These are phyloP conservation scores for Bombus terrestris DNA, from an alignment of 1,140 invertebrate species.

Conservation along the genomic window DNA sequence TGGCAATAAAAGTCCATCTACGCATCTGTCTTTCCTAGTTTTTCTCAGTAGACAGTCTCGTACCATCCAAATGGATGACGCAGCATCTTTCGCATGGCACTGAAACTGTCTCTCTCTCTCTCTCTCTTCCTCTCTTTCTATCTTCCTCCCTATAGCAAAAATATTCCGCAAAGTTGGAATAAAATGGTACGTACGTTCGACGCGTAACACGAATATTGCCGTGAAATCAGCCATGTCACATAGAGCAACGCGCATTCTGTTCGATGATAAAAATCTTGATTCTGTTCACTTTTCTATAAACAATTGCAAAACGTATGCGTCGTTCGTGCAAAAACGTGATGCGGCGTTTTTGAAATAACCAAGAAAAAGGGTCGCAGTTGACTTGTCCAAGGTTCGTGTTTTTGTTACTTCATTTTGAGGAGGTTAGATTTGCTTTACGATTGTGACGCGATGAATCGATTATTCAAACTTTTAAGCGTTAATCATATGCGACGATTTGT, in stretches of 20 bases:
- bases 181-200: neutral
- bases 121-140: neutral
- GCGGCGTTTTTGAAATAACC: neutral
- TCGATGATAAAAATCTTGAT: neutral
- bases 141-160: neutral
- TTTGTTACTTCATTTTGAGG: neutral
- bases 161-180: conserved; percentile 14
- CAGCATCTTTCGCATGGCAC: conserved; percentile 58
- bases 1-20: conserved; percentile 54
- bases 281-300: neutral
- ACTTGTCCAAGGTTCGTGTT: too few relatives aligned
- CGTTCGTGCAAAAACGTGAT: neutral
- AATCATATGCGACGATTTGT: neutral
- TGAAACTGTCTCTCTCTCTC: conserved; percentile 35
- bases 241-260: neutral
- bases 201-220: neutral
- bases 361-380: neutral
- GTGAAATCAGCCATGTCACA: neutral
- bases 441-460: too few relatives aligned
- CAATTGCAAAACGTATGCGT: neutral
- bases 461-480: neutral
- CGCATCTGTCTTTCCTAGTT: conserved; percentile 61
- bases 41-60: conserved; percentile 32
- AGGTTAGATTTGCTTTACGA: neutral
- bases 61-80: conserved; percentile 61